phyloP scores from a whole-genome alignment of 2,888 invertebrate genomes.

The Magallana nippona region DNA sequence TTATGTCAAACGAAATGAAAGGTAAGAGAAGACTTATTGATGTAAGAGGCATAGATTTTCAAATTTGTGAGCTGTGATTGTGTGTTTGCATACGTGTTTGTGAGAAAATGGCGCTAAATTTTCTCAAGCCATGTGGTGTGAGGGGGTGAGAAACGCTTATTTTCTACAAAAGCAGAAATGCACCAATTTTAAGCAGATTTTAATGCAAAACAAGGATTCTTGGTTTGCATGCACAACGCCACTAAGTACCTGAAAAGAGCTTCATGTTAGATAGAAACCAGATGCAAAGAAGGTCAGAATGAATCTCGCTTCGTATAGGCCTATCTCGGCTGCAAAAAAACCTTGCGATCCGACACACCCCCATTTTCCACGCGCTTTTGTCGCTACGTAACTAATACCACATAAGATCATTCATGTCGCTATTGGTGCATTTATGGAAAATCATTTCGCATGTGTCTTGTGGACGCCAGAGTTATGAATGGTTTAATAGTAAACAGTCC shows the following conservation, averaged over 20 bases:
- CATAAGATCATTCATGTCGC: not conserved
- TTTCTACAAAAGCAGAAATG: slow-evolving; percentile 23
- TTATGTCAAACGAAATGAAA: slow-evolving; percentile 66
- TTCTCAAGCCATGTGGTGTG: slow-evolving; percentile 51
- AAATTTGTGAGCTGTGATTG: not conserved
- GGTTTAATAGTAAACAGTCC: slow-evolving; percentile 34
- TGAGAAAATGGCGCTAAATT: slow-evolving; percentile 71
- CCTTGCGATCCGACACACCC: slow-evolving; percentile 15
- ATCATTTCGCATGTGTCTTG: not conserved
- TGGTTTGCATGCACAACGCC: not conserved
- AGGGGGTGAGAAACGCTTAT: slow-evolving; percentile 15
- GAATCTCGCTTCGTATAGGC: not conserved
- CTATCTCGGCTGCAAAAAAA: slow-evolving; percentile 25
- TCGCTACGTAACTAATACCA: not conserved
- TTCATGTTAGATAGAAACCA: not conserved
- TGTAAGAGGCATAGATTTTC: not conserved
- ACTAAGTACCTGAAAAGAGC: not conserved
- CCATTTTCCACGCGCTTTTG: slow-evolving; percentile 13
- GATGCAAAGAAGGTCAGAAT: not conserved
- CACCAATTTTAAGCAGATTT: slow-evolving; percentile 11
- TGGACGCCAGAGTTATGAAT: not conserved
- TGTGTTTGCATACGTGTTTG: slow-evolving; percentile 54
- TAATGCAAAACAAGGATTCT: not conserved
- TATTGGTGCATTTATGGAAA: slow-evolving; percentile 13
- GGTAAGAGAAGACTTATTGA: slow-evolving; percentile 55